Evolutionary conservation across 2,113 vertebrate species (phyloP).

Genomic region (Dasyurus viverrinus): DNA sequence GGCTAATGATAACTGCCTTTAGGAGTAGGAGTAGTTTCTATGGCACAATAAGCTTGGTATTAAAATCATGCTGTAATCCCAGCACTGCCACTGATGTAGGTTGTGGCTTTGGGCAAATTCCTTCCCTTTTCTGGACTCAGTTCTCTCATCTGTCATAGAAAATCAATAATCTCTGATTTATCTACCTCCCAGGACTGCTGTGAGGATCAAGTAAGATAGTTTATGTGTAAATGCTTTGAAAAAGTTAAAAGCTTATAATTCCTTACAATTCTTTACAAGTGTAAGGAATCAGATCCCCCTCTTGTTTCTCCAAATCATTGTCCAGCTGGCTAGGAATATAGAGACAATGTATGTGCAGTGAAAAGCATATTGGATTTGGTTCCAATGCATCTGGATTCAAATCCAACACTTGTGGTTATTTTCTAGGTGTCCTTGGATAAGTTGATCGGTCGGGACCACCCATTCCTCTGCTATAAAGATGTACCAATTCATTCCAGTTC

Average conservation of each 20-base stretch:
- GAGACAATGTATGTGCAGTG: not conserved
- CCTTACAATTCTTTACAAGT: not conserved
- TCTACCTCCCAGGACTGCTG: not conserved
- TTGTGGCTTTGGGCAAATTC: not conserved
- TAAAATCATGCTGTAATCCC: not conserved
- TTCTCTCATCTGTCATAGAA: constrained; percentile 1
- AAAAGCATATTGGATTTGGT: not conserved
- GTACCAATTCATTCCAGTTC: not conserved
- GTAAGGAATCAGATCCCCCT: not conserved
- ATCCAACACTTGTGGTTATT: not conserved
- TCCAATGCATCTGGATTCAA: not conserved
- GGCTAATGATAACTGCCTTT: not conserved
- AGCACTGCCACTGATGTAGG: not conserved
- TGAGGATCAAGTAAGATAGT: not conserved
- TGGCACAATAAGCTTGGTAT: not conserved
- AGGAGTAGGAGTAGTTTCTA: not conserved
- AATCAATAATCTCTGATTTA: constrained; percentile 1
- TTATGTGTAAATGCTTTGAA: not conserved
- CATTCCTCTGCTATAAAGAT: not conserved
- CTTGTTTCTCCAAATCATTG: not conserved
- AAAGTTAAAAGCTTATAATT: not conserved
- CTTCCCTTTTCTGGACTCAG: not conserved
- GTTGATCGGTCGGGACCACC: not conserved
- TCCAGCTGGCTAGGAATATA: not conserved
- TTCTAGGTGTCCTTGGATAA: not conserved